Evolutionary conservation across 92 coral and sea anemone genomes (phyloP), one percentile per base, ranked within the genome.

Genomic region (Meandrina meandrites): DNA sequence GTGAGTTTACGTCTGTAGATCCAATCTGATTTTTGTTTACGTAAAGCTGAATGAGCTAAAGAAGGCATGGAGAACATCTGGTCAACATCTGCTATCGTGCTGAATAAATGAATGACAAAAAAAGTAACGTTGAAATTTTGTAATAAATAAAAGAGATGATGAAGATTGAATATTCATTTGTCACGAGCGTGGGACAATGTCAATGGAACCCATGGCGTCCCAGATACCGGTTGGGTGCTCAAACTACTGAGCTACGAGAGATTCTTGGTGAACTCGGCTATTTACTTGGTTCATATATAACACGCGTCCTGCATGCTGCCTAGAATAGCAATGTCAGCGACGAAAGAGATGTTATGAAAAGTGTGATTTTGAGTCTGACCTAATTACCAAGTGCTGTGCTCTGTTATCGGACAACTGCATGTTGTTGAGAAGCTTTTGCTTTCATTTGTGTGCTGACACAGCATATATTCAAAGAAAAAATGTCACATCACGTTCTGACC

Each of bases 1-100:
- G 99, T 96, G 83, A 62, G 84, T 18, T 53, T 6, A 54, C 13
- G n/a, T 70, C 7, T 36, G 22, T 72, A 21, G 11, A 60, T 34
- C 0, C 50, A 51, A 7, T 15, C 28, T 31, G 16, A 40, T 35
- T 0, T 57, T 73, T 19, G 0, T 18, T 17, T 71, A 16, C 76
- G 3, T 71, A 35, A 27, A 9, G 14, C 14, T 24, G 14, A 62
- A 22, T 0, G 22, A 62, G 19, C 13, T 62, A 15, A 11, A 17
- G 28, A 35, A 2, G 35, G 35, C 35, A 9, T 66, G 35, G 34
- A 27, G 28, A 11, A 66, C 71, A 28, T 66, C 35, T 11, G 32
- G 3, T 17, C 1, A 27, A 28, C 27, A 66, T n/a, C 71, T 66
- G 18, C 71, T 35, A 5, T 66, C 18, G 18, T 5, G 5, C 35